Conservation (phyloP, 2,113 vertebrate genomes). For the Zapus hudsonius region DNA sequence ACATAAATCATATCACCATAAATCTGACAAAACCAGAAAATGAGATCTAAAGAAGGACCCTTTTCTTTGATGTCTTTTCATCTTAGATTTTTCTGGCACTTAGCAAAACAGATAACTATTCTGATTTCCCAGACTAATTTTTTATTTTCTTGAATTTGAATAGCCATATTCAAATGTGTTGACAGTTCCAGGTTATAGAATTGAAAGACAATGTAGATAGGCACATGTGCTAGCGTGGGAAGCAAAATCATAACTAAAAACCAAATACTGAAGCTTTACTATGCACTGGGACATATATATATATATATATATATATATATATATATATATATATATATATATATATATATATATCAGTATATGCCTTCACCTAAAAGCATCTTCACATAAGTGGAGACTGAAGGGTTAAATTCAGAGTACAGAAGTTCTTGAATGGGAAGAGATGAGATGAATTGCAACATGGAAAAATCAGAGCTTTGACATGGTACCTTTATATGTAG, state of each 20-base stretch:
- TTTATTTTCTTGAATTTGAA: slow-evolving; percentile 13
- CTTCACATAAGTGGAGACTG: not conserved
- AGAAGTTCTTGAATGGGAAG: not conserved
- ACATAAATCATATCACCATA: slow-evolving; percentile 1
- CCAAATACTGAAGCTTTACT: not conserved
- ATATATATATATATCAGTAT: too few species aligned
- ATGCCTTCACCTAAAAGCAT: not conserved
- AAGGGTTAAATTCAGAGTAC: not conserved
- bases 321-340: too few species aligned
- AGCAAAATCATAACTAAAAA: too few species aligned
- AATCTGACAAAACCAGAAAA: slow-evolving; percentile 1
- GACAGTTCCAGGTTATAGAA: not conserved
- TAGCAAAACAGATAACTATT: slow-evolving; percentile 15
- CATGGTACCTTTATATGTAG: not conserved
- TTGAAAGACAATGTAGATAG: not conserved
- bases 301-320: too few species aligned
- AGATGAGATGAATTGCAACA: not conserved
- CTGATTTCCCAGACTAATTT: not conserved
- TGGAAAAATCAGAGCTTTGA: not conserved
- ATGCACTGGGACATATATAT: too few species aligned
- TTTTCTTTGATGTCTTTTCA: not conserved
- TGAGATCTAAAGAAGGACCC: not conserved
- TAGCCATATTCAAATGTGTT: slow-evolving; percentile 27
- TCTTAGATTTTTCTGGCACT: slow-evolving; percentile 27
- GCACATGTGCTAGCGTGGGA: not conserved